phyloP scores from a whole-genome alignment of 2,888 invertebrate genomes.

The Rhynchonema sp. region DNA sequence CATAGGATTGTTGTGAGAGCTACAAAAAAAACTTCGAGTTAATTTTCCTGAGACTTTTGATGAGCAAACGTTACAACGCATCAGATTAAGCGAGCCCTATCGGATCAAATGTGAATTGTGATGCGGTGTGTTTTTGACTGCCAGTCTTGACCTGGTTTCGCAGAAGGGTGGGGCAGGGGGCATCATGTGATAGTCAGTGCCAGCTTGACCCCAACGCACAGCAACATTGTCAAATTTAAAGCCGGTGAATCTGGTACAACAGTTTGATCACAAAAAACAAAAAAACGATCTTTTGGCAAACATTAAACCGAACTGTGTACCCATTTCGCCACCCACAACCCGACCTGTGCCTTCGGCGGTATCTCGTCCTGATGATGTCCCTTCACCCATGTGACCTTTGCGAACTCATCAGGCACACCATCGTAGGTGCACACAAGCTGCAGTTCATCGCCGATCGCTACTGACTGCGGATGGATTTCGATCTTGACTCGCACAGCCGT shows the following conservation, averaged over 20 bases:
- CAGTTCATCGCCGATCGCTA: not conserved
- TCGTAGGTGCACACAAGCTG: not conserved
- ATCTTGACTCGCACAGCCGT: not conserved
- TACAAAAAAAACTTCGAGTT: not conserved
- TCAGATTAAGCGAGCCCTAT: too few relatives aligned
- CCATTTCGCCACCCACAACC: not conserved
- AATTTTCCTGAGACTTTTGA: not conserved
- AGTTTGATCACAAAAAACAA: too few relatives aligned
- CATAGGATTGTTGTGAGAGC: not conserved
- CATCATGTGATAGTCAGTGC: too few relatives aligned
- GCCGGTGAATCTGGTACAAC: too few relatives aligned
- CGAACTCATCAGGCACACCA: not conserved
- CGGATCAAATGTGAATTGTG: too few relatives aligned
- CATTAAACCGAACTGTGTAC: not conserved
- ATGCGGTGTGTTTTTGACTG: too few relatives aligned
- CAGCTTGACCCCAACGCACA: too few relatives aligned
- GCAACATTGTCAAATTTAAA: too few relatives aligned
- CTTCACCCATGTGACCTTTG: not conserved
- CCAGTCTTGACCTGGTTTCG: too few relatives aligned
- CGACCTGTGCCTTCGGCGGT: not conserved
- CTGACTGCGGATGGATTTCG: not conserved
- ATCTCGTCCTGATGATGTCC: not conserved
- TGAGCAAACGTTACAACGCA: not conserved
- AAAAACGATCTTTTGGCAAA: not conserved
- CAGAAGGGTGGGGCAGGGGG: too few relatives aligned